Base-by-base conservation (phyloP, 92 coral and sea anemone genomes). In the Porites divaricata region DNA sequence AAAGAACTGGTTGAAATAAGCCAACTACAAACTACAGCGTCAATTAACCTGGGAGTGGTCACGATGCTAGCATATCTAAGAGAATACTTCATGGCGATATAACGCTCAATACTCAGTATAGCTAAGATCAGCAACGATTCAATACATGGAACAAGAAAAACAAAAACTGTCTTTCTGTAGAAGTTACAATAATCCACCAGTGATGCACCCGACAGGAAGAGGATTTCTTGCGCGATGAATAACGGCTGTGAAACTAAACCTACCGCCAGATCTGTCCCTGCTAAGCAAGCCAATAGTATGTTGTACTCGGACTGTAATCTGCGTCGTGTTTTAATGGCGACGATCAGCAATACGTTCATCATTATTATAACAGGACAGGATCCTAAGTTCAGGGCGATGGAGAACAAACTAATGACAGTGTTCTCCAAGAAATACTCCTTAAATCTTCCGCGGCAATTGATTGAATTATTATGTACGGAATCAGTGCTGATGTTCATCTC, bases 241-340 rank as follows among this genome's bases (percentile, higher is more conserved):
- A 48, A 12, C 14, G 82, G 82, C 7, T 78, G 82, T 10, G 72
- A 20, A 21, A 64, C 14, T 0, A 78, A 4, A 1, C 82, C 81
- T 15, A 77, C 71, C 22, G 20, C 41, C 49, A 78, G 48, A 65
- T 78, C 82, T 63, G 81, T 77, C 63, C 57, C 70, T 41, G 72
- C 82, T 22, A 78, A 64, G 23, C 72, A 14, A 1, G 82, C 82
- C 61, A 78, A 45, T 72, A 78, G 1, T 10, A 78, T 78, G 72
- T 78, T 78, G 51, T 64, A 14, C 23, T 2, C 64, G 41, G 82
- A 63, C 69, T 78, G 82, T 53, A 78, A 48, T 14, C 71, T 65
- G 22, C 59, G 71, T 78, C 65, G 48, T 20, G 59, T 78, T 50
- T 78, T 78, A 20, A 78, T 62, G 25, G 72, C 72, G 69, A 78